These are phyloP conservation scores for Poecilia gillii DNA, from an alignment of 2,797 vertebrate genomes.

Conservation along the genomic window DNA sequence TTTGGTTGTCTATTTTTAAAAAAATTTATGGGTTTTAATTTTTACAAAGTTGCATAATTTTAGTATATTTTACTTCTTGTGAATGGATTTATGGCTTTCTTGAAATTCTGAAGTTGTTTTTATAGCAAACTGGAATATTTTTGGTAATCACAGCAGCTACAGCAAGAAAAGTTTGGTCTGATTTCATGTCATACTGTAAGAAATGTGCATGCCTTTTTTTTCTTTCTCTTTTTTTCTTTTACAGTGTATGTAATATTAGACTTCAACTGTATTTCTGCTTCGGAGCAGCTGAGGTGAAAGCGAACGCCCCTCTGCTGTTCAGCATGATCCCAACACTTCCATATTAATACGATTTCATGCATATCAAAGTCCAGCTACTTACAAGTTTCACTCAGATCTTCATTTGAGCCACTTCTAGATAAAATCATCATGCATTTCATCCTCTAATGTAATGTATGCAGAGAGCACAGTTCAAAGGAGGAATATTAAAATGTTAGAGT, in stretches of 20 bases:
- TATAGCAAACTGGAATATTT: background rate
- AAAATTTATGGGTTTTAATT: too few relatives aligned
- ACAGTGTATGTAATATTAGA: background rate
- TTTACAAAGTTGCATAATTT: too few relatives aligned
- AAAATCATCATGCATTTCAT: background rate
- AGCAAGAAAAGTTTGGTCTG: background rate
- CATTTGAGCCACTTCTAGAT: background rate
- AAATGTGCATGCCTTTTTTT: background rate
- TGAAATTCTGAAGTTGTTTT: background rate
- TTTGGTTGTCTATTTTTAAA: too few relatives aligned
- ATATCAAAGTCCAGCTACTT: constrained; percentile 6
- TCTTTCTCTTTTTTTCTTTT: background rate
- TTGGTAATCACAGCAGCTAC: background rate
- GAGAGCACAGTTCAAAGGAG: background rate
- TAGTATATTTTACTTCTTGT: too few relatives aligned
- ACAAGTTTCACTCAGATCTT: background rate
- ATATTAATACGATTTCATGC: background rate
- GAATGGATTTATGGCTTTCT: background rate
- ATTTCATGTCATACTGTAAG: background rate
- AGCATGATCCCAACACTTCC: background rate
- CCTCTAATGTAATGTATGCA: background rate
- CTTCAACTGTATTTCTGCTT: background rate
- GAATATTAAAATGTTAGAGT: background rate
- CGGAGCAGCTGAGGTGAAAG: background rate
- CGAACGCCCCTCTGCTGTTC: background rate